Percentiles rank a stretch among this genome's conserved stretches.
phyloP scores from a whole-genome alignment of 2,113 vertebrate species.

The Platycercus adscitus region DNA sequence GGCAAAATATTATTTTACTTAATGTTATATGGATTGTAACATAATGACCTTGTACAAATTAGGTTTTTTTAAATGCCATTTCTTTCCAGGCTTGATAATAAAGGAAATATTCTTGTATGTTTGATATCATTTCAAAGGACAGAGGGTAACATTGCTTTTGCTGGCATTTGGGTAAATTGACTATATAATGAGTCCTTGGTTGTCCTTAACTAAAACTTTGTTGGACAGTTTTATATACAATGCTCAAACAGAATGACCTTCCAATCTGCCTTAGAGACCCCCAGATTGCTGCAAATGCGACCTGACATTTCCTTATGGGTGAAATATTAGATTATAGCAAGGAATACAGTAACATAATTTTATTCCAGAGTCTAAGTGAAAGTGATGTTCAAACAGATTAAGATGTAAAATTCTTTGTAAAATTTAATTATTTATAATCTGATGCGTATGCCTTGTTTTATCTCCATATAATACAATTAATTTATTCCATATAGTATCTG shows the following conservation, averaged over 20 bases:
- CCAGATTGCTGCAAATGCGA: conserved; percentile 74
- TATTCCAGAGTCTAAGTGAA: conserved; percentile 79
- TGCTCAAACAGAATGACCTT: conserved; percentile 77
- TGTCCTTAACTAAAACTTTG: conserved; percentile 76
- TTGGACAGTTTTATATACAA: conserved; percentile 78
- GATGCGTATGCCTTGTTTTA: conserved; percentile 78
- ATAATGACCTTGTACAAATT: neutral
- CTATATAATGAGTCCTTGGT: conserved; percentile 75
- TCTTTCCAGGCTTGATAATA: conserved; percentile 15
- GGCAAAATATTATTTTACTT: conserved; percentile 29
- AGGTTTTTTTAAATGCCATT: neutral
- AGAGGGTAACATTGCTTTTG: conserved; percentile 29
- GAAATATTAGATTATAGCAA: conserved; percentile 81
- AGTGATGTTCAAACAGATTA: conserved; percentile 79
- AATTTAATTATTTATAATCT: conserved; percentile 82
- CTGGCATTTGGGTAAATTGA: conserved; percentile 63
- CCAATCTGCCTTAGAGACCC: conserved; percentile 68
- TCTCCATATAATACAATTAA: conserved; percentile 79
- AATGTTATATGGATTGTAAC: neutral
- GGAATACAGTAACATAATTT: conserved; percentile 79
- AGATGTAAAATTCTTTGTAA: conserved; percentile 79
- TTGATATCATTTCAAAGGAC: conserved; percentile 56
- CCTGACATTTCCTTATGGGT: conserved; percentile 81
- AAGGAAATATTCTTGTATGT: conserved; percentile 1
- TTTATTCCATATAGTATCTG: conserved; percentile 43